Base-by-base conservation (phyloP, 2,797 vertebrate genomes). In the Eremophila alpestris region DNA sequence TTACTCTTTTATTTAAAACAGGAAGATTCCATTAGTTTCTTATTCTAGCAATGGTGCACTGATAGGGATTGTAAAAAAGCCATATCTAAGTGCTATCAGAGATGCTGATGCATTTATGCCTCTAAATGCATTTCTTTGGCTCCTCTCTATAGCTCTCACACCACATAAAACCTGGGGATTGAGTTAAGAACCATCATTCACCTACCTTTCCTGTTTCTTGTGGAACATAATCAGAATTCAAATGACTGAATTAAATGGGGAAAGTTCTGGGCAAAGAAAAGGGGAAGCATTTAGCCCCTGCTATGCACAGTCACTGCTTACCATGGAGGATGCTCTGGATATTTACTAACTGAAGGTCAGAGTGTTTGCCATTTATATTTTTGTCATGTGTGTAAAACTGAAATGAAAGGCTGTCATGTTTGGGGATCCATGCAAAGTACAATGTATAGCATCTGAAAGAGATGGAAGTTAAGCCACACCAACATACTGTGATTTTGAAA, bases 241-340 rank as follows among this genome's bases (percentile, higher is more conserved):
- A 2, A 14, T 69, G 9, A 55, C 27, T 84, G 45, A 69, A 65
- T 41, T 21, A 93, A 83, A 63, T 14, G 4, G 8, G 12, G 21
- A 74, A 65, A 34, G 22, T 32, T 68, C 70, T 62, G 32, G 13
- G 34, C 8, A 9, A 68, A 63, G 23, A 75, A 84, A 40, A 26
- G 8, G 8, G 19, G 16, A 59, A 59, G 29, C 15, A 7, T 0
- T 43, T 29, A 65, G 32, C 23, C 16, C 7, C 9, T 55, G n/a
- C 36, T 73, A 23, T 29, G 8, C 14, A 30, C 6, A 68, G n/a
- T n/a, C 38, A 23, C 40, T 21, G 13, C 0, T 0, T 49, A 60
- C 13, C 9, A 18, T 24, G 36, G n/a, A 79, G 26, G 18, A 62
- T 65, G 16, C 27, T 62, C 34, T 89, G 62, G 21, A 24, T 73